Conservation (phyloP, 2,888 invertebrate species). For the Galerucella pusilla region DNA sequence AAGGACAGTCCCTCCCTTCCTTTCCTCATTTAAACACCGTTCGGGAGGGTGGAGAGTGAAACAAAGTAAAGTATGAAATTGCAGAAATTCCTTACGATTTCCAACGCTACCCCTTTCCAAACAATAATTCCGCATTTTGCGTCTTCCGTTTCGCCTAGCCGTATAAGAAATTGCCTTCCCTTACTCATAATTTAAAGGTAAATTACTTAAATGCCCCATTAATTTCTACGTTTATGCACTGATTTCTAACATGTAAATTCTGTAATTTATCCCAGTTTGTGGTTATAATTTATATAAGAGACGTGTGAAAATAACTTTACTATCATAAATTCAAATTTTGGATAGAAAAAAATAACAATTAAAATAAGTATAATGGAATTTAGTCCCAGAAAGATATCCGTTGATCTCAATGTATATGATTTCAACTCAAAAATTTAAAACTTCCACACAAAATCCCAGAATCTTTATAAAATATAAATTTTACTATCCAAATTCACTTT, state of each 20-base stretch:
- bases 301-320: background rate
- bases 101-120: constrained; percentile 22
- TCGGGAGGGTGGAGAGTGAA: constrained; percentile 9
- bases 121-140: constrained; percentile 50
- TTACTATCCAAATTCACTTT: too few species aligned
- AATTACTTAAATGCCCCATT: constrained; percentile 63
- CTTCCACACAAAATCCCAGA: too few species aligned
- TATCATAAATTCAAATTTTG: background rate
- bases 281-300: constrained; percentile 28
- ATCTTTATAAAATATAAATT: too few species aligned
- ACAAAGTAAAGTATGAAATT: constrained; percentile 42
- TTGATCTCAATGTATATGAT: too few species aligned
- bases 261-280: constrained; percentile 35
- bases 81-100: constrained; percentile 32
- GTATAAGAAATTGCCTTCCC: constrained; percentile 53
- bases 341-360: background rate
- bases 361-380: background rate
- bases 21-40: constrained; percentile 19
- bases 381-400: too few species aligned
- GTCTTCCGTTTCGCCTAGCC: constrained; percentile 26
- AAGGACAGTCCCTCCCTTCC: background rate
- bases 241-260: constrained; percentile 48
- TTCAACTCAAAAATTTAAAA: too few species aligned
- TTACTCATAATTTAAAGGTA: constrained; percentile 60
- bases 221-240: constrained; percentile 59